Percentiles rank a stretch among this genome's conserved stretches.
phyloP scores from a whole-genome alignment of 2,888 invertebrate genomes.

The Cephus pygmeus region DNA sequence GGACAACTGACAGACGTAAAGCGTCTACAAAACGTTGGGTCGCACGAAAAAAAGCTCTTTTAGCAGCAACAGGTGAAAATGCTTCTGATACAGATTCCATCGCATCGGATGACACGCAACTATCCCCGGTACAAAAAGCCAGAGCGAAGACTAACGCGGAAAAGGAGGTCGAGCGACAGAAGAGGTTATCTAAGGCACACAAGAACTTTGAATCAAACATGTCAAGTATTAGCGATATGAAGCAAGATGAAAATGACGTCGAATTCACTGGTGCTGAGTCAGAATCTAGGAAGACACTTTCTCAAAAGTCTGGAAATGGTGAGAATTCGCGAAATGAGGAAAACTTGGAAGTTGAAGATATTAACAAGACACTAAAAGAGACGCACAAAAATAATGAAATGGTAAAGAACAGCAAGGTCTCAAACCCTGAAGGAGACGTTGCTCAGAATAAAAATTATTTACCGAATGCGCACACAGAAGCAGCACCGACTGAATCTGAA shows the following conservation, averaged over 20 bases:
- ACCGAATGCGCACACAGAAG: not conserved
- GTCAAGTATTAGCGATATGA: constrained; percentile 33
- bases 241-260: constrained; percentile 26
- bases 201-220: constrained; percentile 47
- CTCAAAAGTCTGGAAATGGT: constrained; percentile 14
- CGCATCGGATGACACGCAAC: constrained; percentile 48
- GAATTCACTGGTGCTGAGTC: constrained; percentile 26
- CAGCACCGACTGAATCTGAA: not conserved
- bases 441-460: not conserved
- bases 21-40: constrained; percentile 62
- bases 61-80: constrained; percentile 56
- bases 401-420: not conserved
- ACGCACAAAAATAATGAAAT: constrained; percentile 1
- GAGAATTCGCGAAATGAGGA: constrained; percentile 1
- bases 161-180: constrained; percentile 47
- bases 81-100: constrained; percentile 58
- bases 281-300: constrained; percentile 34
- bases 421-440: not conserved
- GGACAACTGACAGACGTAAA: constrained; percentile 51
- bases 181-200: constrained; percentile 42
- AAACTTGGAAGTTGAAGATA: not conserved
- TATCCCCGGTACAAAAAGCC: constrained; percentile 61
- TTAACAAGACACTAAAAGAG: constrained; percentile 7
- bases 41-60: constrained; percentile 58
- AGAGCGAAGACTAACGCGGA: constrained; percentile 55